Conservation (phyloP, 2,113 vertebrate species). For the Tenebrosternarchus preto region DNA sequence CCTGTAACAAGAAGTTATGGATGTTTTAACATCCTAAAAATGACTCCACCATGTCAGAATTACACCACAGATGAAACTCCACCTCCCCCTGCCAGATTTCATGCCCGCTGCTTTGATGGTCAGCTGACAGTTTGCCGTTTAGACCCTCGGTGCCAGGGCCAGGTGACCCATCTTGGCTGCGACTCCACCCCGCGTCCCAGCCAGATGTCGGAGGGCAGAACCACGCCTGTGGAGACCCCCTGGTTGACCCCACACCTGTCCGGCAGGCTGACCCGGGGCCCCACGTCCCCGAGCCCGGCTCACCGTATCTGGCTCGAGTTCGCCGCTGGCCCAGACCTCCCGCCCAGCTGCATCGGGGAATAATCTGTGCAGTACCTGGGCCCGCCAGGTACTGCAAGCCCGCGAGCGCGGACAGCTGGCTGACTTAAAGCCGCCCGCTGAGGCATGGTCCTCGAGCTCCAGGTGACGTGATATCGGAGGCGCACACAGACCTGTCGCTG, state of each 20-base stretch:
- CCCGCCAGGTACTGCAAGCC: not conserved
- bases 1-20: not conserved
- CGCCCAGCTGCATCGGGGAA: conserved; percentile 36
- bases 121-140: conserved; percentile 20
- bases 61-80: not conserved
- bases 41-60: not conserved
- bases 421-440: conserved; percentile 17
- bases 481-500: not conserved
- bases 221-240: conserved; percentile 12
- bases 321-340: conserved; percentile 43
- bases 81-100: not conserved
- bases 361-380: conserved; percentile 17
- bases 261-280: conserved; percentile 13
- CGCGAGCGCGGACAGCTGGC: not conserved
- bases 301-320: conserved; percentile 42
- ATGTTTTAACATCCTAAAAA: not conserved
- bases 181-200: conserved; percentile 4
- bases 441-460: not conserved
- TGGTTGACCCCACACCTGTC: conserved; percentile 50
- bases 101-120: conserved; percentile 19
- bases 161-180: conserved; percentile 39
- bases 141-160: conserved; percentile 19
- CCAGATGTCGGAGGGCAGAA: conserved; percentile 46
- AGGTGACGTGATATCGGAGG: not conserved
- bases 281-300: not conserved